Evolutionary conservation across 2,113 vertebrate genomes (phyloP), one percentile per base, ranked within the genome.

Genomic region (Halcyon malimbica): DNA sequence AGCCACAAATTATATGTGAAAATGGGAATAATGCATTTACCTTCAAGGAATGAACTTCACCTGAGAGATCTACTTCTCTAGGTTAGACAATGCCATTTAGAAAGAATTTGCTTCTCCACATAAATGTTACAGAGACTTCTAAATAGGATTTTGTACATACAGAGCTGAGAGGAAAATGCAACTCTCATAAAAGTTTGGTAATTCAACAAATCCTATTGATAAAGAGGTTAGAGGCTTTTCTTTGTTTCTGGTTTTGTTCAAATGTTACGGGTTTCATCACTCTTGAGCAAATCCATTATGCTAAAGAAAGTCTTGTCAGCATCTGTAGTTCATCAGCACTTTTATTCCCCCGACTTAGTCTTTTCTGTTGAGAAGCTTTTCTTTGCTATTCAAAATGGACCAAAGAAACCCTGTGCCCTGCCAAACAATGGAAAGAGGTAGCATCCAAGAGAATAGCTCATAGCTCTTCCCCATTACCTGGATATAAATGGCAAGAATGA

Each of bases 401-500:
- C 25, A 46, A 57, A 51, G 39, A 28, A 12, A 6, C 6, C 4
- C 25, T 18, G 41, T 74, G 31, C 42, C 84, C 42, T 57, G 41
- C 39, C 31, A 53, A 65, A 63, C 48, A 51, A 21, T 1, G 46
- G 51, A 16, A 88, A 50, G 19, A 35, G 37, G 48, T 14, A 21
- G 24, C 0, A 0, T 20, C 46, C 28, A 53, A 87, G 62, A 65
- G 39, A 75, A 13, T 5, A 25, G 25, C 25, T 37, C n/a, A 41
- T 71, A 24, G 11, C 15, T 59, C 35, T 44, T 8, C 31, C 26
- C 25, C 62, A 2, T 53, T 62, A 41, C 24, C 63, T 83, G 31
- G 37, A 2, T 54, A 37, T 44, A 69, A 92, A 73, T 21, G 41
- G 17, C 31, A 64, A 21, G 44, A 75, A 44, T 21, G 28, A 13